phyloP scores from a whole-genome alignment of 2,113 vertebrate genomes.

The Casuarius casuarius region DNA sequence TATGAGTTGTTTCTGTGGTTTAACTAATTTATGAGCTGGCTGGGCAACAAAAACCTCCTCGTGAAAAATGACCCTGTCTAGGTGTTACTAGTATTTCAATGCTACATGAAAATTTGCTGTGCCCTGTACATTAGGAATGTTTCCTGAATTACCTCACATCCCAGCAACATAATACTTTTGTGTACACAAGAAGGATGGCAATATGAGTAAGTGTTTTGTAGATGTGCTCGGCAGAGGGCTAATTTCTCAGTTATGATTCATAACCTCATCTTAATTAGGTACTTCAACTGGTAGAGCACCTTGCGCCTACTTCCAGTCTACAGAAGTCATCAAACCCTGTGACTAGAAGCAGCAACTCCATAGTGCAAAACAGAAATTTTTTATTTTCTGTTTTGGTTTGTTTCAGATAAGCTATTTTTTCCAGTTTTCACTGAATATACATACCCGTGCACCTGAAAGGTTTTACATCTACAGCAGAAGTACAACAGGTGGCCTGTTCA shows the following conservation, averaged over 20 bases:
- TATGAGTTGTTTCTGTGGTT: too few relatives aligned
- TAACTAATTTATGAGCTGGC: too few relatives aligned
- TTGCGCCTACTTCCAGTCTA: background rate
- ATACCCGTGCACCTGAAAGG: background rate
- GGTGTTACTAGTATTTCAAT: background rate
- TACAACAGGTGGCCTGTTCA: background rate
- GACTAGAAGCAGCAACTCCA: background rate
- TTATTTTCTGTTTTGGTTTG: background rate
- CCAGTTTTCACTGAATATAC: background rate
- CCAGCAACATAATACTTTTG: conserved; percentile 21
- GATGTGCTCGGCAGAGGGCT: conserved; percentile 26
- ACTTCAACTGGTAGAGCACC: conserved; percentile 27
- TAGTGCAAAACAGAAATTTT: background rate
- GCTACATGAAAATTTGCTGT: background rate
- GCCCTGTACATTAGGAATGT: background rate
- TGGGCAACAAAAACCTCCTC: background rate
- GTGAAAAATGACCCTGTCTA: background rate
- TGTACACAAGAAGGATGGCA: conserved; percentile 3
- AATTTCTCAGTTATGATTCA: conserved; percentile 57
- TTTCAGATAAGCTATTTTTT: background rate
- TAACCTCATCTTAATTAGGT: background rate
- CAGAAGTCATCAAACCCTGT: background rate
- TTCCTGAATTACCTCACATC: conserved; percentile 22
- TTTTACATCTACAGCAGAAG: background rate
- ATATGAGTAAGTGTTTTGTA: background rate